Conservation (phyloP, 1,140 invertebrate species). For the Micrasema longulum region DNA sequence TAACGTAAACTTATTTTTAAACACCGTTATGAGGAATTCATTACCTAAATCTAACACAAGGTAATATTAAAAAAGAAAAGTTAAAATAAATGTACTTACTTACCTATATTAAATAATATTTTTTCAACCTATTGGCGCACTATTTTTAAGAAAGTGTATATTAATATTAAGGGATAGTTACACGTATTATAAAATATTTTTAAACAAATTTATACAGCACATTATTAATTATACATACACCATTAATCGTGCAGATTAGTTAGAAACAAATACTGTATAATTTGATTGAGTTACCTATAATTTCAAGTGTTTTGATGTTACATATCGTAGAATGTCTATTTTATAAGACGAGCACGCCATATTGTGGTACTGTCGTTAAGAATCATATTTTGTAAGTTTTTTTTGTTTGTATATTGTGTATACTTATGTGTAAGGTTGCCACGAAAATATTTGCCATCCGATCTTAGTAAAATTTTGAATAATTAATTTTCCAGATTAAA, state of each 20-base stretch:
- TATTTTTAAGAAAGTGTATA: slow-evolving; percentile 41
- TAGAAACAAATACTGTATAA: slow-evolving; percentile 42
- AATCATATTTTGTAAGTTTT: slow-evolving; percentile 27
- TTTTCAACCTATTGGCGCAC: slow-evolving; percentile 45
- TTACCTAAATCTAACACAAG: neutral
- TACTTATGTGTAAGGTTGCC: slow-evolving; percentile 5
- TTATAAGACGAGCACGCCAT: slow-evolving; percentile 20
- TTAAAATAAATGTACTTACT: neutral
- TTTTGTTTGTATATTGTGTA: slow-evolving; percentile 24
- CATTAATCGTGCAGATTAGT: slow-evolving; percentile 43
- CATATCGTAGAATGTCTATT: slow-evolving; percentile 52
- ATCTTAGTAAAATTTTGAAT: slow-evolving; percentile 9
- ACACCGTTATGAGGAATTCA: too few relatives aligned
- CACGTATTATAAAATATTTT: slow-evolving; percentile 26
- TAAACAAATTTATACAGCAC: slow-evolving; percentile 54
- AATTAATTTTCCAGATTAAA: slow-evolving; percentile 27
- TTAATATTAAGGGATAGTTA: slow-evolving; percentile 33
- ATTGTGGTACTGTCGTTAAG: slow-evolving; percentile 29
- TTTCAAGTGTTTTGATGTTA: slow-evolving; percentile 55
- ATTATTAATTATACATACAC: slow-evolving; percentile 50
- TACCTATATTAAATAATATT: slow-evolving; percentile 42
- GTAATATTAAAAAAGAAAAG: neutral
- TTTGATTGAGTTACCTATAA: slow-evolving; percentile 54
- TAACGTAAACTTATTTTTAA: too few relatives aligned
- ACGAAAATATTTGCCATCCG: slow-evolving; percentile 32